These are phyloP conservation scores for Haplochromis burtoni DNA, from an alignment of 2,113 vertebrate species.

Conservation along the genomic window DNA sequence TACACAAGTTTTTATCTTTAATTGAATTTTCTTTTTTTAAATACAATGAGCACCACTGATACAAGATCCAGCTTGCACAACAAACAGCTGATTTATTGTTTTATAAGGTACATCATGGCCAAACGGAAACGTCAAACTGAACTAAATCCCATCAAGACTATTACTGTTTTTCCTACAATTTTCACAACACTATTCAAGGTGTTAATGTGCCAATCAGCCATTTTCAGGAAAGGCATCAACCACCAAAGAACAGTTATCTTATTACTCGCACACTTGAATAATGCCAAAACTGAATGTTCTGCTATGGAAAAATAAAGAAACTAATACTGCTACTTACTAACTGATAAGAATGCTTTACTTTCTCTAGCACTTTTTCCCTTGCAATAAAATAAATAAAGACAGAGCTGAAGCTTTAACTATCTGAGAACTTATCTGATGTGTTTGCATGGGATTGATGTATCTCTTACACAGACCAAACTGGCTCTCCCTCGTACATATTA, in stretches of 20 bases:
- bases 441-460: background rate
- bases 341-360: background rate
- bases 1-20: background rate
- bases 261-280: background rate
- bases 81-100: background rate
- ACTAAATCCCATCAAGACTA: background rate
- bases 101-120: background rate
- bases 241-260: background rate
- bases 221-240: background rate
- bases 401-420: background rate
- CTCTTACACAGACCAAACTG: background rate
- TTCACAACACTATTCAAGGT: background rate
- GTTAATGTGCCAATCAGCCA: background rate
- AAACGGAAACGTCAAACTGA: background rate
- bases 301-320: background rate
- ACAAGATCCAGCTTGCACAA: background rate
- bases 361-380: background rate
- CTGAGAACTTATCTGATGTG: background rate
- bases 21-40: background rate
- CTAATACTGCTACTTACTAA: background rate
- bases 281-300: background rate
- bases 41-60: background rate
- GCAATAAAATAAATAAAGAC: background rate
- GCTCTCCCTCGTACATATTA: background rate
- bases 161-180: background rate